Evolutionary conservation across 53 echinoderm and acorn worm genomes (phyloP).

Genomic region (Zoroaster sp.): DNA sequence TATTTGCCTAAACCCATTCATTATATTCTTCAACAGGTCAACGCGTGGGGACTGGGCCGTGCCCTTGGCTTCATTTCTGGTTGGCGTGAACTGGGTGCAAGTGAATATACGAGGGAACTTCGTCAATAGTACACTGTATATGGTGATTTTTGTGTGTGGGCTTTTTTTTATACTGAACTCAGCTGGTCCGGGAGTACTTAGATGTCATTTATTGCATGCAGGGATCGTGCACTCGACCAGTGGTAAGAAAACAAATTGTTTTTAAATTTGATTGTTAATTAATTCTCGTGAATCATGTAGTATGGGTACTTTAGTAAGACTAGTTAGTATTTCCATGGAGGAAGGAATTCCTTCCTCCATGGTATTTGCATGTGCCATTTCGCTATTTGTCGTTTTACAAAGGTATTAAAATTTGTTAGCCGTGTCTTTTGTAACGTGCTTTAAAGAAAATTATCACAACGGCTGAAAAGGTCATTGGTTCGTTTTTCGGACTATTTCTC

Average conservation of each 20-base stretch:
- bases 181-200: not conserved
- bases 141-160: not conserved
- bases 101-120: not conserved
- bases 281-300: no score
- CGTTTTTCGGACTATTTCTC: no score
- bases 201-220: not conserved
- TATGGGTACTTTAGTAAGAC: no score
- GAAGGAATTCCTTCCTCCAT: no score
- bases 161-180: not conserved
- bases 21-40: conserved; percentile 40
- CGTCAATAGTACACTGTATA: not conserved
- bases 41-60: not conserved
- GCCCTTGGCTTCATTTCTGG: conserved; percentile 31
- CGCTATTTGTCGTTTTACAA: no score
- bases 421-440: no score
- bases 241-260: not conserved
- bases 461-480: no score
- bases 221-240: not conserved
- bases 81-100: not conserved
- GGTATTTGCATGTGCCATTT: no score
- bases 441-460: no score
- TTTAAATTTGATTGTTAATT: no score
- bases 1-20: conserved; percentile 52
- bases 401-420: no score
- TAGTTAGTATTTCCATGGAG: no score